phyloP scores from a whole-genome alignment of 2,797 vertebrate genomes.

The Zalophus californianus region DNA sequence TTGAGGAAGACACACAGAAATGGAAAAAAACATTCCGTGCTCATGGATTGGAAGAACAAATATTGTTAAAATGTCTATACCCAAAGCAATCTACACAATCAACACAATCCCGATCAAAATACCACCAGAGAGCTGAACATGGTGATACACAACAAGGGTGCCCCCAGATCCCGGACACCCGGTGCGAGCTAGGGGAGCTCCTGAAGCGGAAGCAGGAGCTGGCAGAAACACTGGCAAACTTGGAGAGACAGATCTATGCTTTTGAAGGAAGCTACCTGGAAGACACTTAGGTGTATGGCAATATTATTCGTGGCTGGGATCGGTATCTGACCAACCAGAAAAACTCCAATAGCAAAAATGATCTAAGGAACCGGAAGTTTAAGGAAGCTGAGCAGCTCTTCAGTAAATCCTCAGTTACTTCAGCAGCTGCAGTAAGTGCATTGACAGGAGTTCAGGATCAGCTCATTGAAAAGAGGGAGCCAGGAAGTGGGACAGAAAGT shows the following conservation, averaged over 20 bases:
- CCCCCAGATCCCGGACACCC: constrained; percentile 98
- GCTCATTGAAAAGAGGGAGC: constrained; percentile 87
- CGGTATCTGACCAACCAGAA: constrained; percentile 98
- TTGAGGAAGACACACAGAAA: too few species aligned
- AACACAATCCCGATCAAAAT: too few species aligned
- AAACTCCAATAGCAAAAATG: constrained; percentile 98
- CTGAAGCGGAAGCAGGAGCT: constrained; percentile 98
- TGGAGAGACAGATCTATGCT: constrained; percentile 98
- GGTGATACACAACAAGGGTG: constrained; percentile 97
- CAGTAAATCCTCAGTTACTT: constrained; percentile 99
- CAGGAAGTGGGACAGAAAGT: constrained; percentile 97
- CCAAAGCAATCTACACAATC: too few species aligned
- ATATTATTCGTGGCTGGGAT: constrained; percentile 99
- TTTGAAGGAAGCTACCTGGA: constrained; percentile 99
- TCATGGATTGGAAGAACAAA: too few species aligned
- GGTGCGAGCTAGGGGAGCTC: constrained; percentile 95
- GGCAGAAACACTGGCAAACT: constrained; percentile 97
- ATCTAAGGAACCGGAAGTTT: constrained; percentile 97
- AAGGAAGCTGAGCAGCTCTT: constrained; percentile 98
- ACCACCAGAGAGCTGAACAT: constrained; percentile 87
- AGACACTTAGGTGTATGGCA: constrained; percentile 99
- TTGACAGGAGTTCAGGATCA: too few species aligned
- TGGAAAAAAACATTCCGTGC: too few species aligned
- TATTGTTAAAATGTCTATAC: too few species aligned
- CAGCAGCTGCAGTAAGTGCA: constrained; percentile 93